phyloP scores from a whole-genome alignment of 2,888 invertebrate species.

The Rosalia funebris region DNA sequence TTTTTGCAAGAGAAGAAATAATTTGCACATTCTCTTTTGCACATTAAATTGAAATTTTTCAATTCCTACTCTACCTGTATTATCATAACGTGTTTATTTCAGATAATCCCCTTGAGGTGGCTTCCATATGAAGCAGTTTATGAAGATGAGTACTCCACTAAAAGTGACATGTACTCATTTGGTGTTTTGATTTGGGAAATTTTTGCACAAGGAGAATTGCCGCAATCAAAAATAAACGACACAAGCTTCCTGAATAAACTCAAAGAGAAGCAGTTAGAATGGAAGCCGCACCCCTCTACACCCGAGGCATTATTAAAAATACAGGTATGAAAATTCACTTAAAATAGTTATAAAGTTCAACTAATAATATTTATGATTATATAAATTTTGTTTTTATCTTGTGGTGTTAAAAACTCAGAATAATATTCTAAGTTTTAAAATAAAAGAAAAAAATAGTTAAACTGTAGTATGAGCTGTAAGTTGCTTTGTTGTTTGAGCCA shows the following conservation, averaged over 20 bases:
- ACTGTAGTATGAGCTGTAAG: too few relatives aligned
- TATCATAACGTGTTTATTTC: too few relatives aligned
- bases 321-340: slow-evolving; percentile 64
- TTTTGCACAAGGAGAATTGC: slow-evolving; percentile 80
- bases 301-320: slow-evolving; percentile 71
- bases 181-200: slow-evolving; percentile 92
- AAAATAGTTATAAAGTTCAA: neutral
- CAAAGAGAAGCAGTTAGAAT: slow-evolving; percentile 73
- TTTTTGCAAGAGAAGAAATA: too few relatives aligned
- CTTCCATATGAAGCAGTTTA: slow-evolving; percentile 87
- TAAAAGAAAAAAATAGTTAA: too few relatives aligned
- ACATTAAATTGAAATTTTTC: too few relatives aligned
- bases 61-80: too few relatives aligned
- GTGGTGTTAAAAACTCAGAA: too few relatives aligned
- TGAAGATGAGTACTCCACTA: slow-evolving; percentile 91
- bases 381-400: too few relatives aligned
- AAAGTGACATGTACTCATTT: slow-evolving; percentile 93
- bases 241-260: slow-evolving; percentile 76
- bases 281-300: slow-evolving; percentile 74
- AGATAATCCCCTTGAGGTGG: slow-evolving; percentile 91
- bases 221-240: slow-evolving; percentile 80
- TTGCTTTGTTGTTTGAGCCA: too few relatives aligned
- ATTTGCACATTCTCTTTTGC: too few relatives aligned
- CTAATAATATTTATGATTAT: neutral
- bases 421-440: too few relatives aligned